Percentiles rank a stretch among this genome's conserved stretches.
Evolutionary conservation across 2,113 vertebrate genomes (phyloP).

Genomic region (Oncorhynchus mykiss): DNA sequence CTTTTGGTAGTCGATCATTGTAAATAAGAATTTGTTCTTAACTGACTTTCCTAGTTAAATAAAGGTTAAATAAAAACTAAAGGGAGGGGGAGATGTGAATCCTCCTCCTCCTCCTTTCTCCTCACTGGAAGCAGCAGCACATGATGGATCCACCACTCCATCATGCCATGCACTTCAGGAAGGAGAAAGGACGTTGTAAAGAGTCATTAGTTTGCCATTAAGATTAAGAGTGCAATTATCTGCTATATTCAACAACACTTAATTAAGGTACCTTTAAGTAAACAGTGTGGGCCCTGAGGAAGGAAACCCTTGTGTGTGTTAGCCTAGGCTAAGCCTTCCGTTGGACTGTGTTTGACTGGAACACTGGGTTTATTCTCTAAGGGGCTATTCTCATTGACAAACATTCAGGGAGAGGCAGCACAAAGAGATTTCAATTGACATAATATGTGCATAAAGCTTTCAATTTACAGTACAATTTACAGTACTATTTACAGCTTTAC

Average conservation of each 20-base stretch:
- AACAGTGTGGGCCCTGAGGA: conserved; percentile 37
- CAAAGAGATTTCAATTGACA: conserved; percentile 14
- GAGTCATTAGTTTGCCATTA: conserved; percentile 67
- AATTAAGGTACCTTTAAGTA: conserved; percentile 52
- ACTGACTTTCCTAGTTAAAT: no score
- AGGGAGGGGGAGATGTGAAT: conserved; percentile 22
- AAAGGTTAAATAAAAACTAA: no score
- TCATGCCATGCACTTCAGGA: conserved; percentile 26
- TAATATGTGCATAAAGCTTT: no score
- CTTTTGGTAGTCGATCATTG: no score
- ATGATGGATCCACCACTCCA: conserved; percentile 32
- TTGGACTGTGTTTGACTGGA: not conserved
- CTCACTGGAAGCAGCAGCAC: conserved; percentile 50
- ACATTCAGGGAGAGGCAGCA: conserved; percentile 14
- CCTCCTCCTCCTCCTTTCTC: not conserved
- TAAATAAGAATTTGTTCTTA: no score
- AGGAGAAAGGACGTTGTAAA: conserved; percentile 27
- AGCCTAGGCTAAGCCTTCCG: not conserved
- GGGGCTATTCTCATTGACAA: no score
- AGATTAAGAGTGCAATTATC: conserved; percentile 63
- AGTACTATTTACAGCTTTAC: no score
- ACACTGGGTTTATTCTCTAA: not conserved
- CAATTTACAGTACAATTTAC: no score
- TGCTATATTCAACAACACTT: conserved; percentile 47
- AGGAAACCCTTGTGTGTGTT: conserved; percentile 12